Percentiles rank a stretch among this genome's conserved stretches.
Conservation (phyloP, 2,888 invertebrate genomes). For the Phortica okadai region DNA sequence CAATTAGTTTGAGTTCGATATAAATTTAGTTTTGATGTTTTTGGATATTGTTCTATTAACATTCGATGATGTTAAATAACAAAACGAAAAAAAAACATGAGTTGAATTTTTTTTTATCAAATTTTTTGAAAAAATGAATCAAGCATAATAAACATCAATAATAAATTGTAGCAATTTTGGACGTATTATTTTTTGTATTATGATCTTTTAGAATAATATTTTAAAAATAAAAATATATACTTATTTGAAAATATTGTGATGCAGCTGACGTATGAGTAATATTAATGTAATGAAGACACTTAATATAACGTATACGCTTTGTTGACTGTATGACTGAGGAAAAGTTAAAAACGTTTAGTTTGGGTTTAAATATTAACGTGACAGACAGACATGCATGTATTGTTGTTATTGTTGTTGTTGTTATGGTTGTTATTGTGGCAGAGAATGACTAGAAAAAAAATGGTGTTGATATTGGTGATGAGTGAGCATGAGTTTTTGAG, state of each 20-base stretch:
- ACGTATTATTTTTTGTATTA: conserved; percentile 56
- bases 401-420: conserved; percentile 33
- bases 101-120: not conserved
- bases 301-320: conserved; percentile 14
- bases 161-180: conserved; percentile 30
- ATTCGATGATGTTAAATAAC: not conserved
- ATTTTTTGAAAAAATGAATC: conserved; percentile 39
- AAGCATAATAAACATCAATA: conserved; percentile 11
- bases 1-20: conserved; percentile 66
- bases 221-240: conserved; percentile 36
- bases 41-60: not conserved
- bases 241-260: conserved; percentile 30
- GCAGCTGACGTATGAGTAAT: conserved; percentile 28
- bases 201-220: conserved; percentile 40
- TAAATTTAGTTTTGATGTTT: conserved; percentile 28
- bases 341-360: not conserved
- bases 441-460: not conserved
- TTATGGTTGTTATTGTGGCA: not conserved
- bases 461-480: conserved; percentile 10
- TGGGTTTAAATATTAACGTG: conserved; percentile 16
- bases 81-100: conserved; percentile 7
- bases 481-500: conserved; percentile 23
- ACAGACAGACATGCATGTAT: conserved; percentile 32
- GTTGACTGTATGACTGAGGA: not conserved
- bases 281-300: not conserved